Conservation (phyloP, 2,888 invertebrate species). For the Liodrosophila aerea region DNA sequence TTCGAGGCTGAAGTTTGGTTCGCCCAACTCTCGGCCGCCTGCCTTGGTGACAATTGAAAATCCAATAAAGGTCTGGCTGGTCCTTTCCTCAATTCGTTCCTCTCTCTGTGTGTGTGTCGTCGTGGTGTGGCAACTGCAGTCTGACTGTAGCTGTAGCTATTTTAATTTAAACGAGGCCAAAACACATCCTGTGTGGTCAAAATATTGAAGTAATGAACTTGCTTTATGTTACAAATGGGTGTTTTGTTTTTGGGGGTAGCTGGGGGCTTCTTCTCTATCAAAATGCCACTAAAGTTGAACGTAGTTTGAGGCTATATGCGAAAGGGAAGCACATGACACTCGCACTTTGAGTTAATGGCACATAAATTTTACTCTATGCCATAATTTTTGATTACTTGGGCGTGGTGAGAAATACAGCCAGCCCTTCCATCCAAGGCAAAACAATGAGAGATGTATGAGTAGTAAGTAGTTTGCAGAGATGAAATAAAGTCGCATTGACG, state of each 20-base stretch:
- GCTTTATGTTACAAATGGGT: constrained; percentile 40
- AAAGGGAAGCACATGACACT: constrained; percentile 21
- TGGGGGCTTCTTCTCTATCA: constrained; percentile 37
- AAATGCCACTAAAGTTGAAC: constrained; percentile 50
- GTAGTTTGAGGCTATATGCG: constrained; percentile 27
- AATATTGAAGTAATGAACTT: constrained; percentile 71
- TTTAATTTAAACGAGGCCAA: constrained; percentile 71
- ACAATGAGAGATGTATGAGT: no score
- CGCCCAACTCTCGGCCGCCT: constrained; percentile 9
- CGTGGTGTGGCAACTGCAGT: no score
- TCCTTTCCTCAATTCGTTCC: no score
- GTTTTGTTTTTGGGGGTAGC: neutral
- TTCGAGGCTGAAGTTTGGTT: constrained; percentile 9
- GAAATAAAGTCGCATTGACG: no score
- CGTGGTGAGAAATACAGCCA: constrained; percentile 19
- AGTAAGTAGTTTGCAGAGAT: no score
- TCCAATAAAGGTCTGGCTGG: constrained; percentile 66
- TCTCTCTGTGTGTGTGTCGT: no score
- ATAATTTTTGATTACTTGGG: constrained; percentile 73
- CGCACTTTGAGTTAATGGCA: constrained; percentile 71
- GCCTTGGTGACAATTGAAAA: constrained; percentile 74
- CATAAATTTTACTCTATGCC: constrained; percentile 62
- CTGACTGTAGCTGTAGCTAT: constrained; percentile 48
- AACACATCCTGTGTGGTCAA: constrained; percentile 58
- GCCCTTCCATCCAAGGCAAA: no score